Conservation (phyloP, 1,140 invertebrate species). For the Colletes gigas region DNA sequence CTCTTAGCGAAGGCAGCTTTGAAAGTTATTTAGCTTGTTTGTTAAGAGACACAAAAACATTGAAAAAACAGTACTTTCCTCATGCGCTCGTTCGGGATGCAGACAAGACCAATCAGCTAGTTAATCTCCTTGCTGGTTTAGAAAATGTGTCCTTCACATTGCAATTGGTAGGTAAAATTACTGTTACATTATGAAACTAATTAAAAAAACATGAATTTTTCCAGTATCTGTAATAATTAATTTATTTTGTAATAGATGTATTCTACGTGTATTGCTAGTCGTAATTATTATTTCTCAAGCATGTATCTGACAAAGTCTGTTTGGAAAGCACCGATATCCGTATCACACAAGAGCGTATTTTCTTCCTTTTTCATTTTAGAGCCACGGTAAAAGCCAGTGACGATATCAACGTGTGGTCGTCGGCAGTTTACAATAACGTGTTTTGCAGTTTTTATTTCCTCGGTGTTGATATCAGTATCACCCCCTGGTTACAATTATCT, state of each 20-base stretch:
- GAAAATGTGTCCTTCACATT: constrained; percentile 81
- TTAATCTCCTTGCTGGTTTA: constrained; percentile 80
- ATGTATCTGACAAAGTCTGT: not conserved
- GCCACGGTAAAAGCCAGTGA: not conserved
- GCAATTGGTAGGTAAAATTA: constrained; percentile 73
- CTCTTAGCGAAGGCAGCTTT: constrained; percentile 80
- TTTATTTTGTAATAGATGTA: no score
- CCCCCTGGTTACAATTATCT: constrained; percentile 78
- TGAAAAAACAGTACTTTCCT: constrained; percentile 79
- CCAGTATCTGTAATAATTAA: no score
- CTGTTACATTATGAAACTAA: not conserved
- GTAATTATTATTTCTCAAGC: not conserved
- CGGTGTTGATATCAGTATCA: constrained; percentile 69
- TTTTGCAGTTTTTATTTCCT: constrained; percentile 37
- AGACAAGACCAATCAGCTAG: constrained; percentile 79
- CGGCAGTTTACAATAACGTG: not conserved
- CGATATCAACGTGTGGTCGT: not conserved
- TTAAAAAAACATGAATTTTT: no score
- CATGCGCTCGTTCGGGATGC: constrained; percentile 79
- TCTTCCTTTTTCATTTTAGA: not conserved
- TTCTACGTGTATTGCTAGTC: not conserved
- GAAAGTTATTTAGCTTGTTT: constrained; percentile 81
- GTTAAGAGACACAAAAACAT: constrained; percentile 72
- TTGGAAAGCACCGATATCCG: not conserved
- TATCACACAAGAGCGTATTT: not conserved